Base-by-base conservation (phyloP, 2,113 vertebrate genomes). In the Heterotis niloticus region DNA sequence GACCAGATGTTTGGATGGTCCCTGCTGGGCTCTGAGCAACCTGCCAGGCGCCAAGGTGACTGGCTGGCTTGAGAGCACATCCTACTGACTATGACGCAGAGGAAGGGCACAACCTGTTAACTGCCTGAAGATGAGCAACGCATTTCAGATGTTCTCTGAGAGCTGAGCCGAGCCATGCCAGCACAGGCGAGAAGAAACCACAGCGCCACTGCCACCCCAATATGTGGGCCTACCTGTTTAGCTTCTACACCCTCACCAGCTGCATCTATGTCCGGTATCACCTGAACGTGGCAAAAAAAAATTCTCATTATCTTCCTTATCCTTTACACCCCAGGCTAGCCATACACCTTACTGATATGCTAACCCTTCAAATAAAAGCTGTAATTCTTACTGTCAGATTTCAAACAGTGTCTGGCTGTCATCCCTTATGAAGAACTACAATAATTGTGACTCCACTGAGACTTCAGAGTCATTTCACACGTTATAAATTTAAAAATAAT, bases 241-340 rank as follows among this genome's bases (percentile, higher is more conserved):
- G 17, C 18, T 12, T 52, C 91, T 85, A 96, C 95, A 94, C 93
- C 85, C 95, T 94, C 70, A 99, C 96, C 97, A 99, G 99, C 91
- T 99, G 97, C 0, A 96, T 99, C 92, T 99, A 96, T 90, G 99
- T 97, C 77, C 82, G 99, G 92, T 60, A 96, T 96, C 78, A n/a
- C n/a, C n/a, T n/a, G n/a, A n/a, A n/a, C n/a, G n/a, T n/a, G n/a
- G n/a, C 93, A 13, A 97, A 96, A 81, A 97, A 99, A 87, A 99
- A n/a, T n/a, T 97, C 98, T 99, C 87, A 83, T 44, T 85, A 16
- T 78, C 78, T 83, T 14, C 14, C 4, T 17, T 62, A 62, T 12
- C 14, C 5, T 17, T 14, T 20, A n/a, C 14, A 17, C 79, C 66
- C 79, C 60, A 62, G 60, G 14, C 60, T 10, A 20, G 4, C 5